These are phyloP conservation scores for Helicoverpa armigera DNA, from an alignment of 1,140 invertebrate species.

Conservation along the genomic window DNA sequence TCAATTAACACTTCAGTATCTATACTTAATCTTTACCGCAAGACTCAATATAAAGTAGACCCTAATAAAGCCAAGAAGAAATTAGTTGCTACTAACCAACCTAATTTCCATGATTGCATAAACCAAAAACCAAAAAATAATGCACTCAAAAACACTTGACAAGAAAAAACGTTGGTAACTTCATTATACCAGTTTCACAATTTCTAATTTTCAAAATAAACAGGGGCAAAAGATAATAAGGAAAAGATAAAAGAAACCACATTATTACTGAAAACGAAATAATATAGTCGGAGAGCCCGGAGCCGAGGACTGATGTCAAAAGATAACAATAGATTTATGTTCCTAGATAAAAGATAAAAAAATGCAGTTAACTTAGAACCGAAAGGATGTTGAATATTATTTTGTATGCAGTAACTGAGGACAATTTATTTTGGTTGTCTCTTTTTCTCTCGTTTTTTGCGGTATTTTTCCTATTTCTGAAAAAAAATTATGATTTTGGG, in stretches of 20 bases:
- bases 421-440: not conserved
- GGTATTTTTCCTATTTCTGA: not conserved
- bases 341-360: not conserved
- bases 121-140: not conserved
- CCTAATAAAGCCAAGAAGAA: no score
- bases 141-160: slow-evolving; percentile 6
- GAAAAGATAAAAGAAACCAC: slow-evolving; percentile 52
- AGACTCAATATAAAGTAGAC: no score
- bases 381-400: slow-evolving; percentile 6
- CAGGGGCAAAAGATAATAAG: slow-evolving; percentile 49
- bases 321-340: slow-evolving; percentile 43
- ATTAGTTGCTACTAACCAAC: no score
- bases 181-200: slow-evolving; percentile 23
- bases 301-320: slow-evolving; percentile 20
- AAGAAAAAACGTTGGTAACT: slow-evolving; percentile 14
- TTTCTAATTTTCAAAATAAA: slow-evolving; percentile 50
- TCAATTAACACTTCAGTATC: no score
- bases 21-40: no score
- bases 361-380: slow-evolving; percentile 6
- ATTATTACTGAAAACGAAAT: slow-evolving; percentile 51
- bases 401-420: slow-evolving; percentile 7
- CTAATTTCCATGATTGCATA: no score
- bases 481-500: not conserved
- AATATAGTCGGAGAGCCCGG: slow-evolving; percentile 30
- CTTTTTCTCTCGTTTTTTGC: not conserved